Base-by-base conservation (phyloP, 2,797 vertebrate genomes). In the Semaprochilodus insignis region DNA sequence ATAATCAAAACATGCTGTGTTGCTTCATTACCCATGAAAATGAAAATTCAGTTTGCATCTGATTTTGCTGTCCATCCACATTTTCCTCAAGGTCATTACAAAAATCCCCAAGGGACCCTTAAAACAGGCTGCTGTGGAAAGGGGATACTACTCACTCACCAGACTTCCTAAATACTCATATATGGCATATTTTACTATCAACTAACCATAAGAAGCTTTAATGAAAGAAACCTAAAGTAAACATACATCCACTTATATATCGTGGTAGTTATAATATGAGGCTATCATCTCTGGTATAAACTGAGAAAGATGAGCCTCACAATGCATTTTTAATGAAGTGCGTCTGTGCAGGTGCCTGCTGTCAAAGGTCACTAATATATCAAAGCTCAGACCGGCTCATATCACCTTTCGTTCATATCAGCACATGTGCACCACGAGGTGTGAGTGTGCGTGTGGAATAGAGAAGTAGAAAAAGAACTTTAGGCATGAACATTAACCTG, bases 351-450 rank as follows among this genome's bases (percentile, higher is more conserved):
- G 62, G 25, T n/a, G 70, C 34, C 25, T 23, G 21, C 34, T 52
- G 27, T 25, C 60, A 52, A 83, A 79, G 69, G 31, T 79, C 82
- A 65, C 31, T 73, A 81, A 80, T 54, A 78, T 36, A 82, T 74
- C 51, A 83, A 72, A 76, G 74, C 70, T 69, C 21, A 31, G 17
- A 34, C 31, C 23, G 67, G 60, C 15, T 0, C 27, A 62, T 40
- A 19, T 57, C 73, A 82, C 57, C 19, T 55, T 11, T 70, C 57
- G 66, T 44, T 85, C 63, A 77, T 81, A 78, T 34, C 59, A 83
- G 59, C 70, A 57, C 83, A 67, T 19, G 75, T 85, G 81, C 78
- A 31, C 54, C 55, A 74, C 21, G 16, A 73, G 40, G 15, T 17
- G 34, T 67, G 63, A 4, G 31, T 8, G 59, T 80, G 21, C 40